Percentiles rank a stretch among this genome's conserved stretches.
Conservation (phyloP, 2,797 vertebrate genomes). For the Borostomias antarcticus region DNA sequence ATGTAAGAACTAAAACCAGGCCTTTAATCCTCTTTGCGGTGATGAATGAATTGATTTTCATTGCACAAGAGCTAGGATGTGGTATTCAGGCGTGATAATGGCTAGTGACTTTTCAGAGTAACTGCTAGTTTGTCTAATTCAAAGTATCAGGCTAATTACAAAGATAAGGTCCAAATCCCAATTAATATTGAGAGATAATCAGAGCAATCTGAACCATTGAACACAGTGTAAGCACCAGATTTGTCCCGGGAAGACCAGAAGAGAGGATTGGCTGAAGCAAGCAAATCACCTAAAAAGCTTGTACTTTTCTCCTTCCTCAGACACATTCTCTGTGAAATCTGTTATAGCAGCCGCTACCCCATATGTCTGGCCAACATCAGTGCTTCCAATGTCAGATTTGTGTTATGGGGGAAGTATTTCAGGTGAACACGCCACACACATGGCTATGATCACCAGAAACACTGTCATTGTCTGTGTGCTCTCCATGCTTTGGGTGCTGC, state of each 20-base stretch:
- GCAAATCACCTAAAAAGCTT: neutral
- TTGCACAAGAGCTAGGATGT: neutral
- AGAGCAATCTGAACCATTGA: conserved; percentile 22
- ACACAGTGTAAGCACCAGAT: conserved; percentile 9
- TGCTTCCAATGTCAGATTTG: conserved; percentile 9
- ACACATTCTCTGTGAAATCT: neutral
- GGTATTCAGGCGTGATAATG: neutral
- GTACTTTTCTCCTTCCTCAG: neutral
- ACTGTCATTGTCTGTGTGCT: conserved; percentile 60
- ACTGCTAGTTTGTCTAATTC: conserved; percentile 17
- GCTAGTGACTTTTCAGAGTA: conserved; percentile 7
- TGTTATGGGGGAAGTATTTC: conserved; percentile 35
- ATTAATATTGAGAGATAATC: conserved; percentile 17
- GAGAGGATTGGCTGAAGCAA: neutral
- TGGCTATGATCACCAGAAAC: conserved; percentile 56
- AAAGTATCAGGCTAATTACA: conserved; percentile 16
- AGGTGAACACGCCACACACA: conserved; percentile 56
- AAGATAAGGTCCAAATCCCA: conserved; percentile 9
- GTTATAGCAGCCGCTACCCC: neutral
- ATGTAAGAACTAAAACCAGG: neutral
- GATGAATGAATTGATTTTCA: neutral
- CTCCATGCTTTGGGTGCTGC: conserved; percentile 49
- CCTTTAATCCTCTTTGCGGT: neutral
- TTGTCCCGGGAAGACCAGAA: neutral
- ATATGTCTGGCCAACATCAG: neutral